Conservation (phyloP, 2,888 invertebrate genomes). For the Melinaea menophilus region DNA sequence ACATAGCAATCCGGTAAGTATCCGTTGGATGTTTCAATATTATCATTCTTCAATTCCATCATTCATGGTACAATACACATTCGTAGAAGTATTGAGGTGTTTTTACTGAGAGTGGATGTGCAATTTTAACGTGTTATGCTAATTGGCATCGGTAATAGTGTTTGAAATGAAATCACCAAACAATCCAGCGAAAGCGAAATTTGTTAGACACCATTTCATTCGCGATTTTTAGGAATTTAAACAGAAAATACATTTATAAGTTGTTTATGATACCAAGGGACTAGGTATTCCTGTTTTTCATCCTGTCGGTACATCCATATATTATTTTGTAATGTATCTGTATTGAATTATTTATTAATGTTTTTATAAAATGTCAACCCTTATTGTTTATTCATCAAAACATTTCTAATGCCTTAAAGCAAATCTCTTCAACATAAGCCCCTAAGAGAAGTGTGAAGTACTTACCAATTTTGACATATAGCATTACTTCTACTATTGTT, state of each 20-base stretch:
- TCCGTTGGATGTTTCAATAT: slow-evolving; percentile 25
- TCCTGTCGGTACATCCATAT: neutral
- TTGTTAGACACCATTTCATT: slow-evolving; percentile 19
- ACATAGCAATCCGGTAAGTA: slow-evolving; percentile 70
- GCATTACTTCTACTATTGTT: no score
- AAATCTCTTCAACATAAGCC: no score
- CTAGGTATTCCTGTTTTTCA: no score
- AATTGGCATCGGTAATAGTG: slow-evolving; percentile 36
- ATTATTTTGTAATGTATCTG: neutral
- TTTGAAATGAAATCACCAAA: slow-evolving; percentile 36
- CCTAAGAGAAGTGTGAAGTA: no score
- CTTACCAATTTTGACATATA: no score
- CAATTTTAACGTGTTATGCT: slow-evolving; percentile 40
- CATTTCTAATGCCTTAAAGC: no score
- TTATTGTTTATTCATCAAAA: no score
- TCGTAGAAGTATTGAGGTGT: slow-evolving; percentile 34
- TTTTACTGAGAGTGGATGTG: slow-evolving; percentile 22
- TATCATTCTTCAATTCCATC: slow-evolving; percentile 24
- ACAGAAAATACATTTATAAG: no score
- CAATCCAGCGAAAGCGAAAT: slow-evolving; percentile 54
- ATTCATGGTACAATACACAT: slow-evolving; percentile 12
- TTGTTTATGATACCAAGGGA: no score
- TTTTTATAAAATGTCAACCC: no score
- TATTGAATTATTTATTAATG: no score
- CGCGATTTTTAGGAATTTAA: neutral